Evolutionary conservation across 2,888 invertebrate genomes (phyloP), one percentile per base, ranked within the genome.

Genomic region (Brachypalpus laphriformis): DNA sequence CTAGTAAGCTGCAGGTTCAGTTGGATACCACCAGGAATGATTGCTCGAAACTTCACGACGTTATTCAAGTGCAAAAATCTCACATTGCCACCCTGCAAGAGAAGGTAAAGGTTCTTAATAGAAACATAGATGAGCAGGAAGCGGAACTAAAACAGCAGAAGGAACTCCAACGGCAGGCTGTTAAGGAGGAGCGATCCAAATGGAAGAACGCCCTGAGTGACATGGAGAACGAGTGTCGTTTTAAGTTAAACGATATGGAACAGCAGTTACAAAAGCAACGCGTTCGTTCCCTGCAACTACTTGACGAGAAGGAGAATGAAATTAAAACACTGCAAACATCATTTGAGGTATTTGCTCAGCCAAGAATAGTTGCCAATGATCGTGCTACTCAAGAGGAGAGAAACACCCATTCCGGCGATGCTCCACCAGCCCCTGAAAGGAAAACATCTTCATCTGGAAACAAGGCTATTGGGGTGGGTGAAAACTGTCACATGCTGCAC

Each of bases 251-350:
- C 9, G 93, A 93, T 45, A 90, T 96, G 68, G 96, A 97, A 89
- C 95, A 95, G 87, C 95, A 96, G 88, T 92, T 96, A 3, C 93
- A 94, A 54, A 95, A 95, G n/a, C 97, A 97, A 89, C 93, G 98
- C 0, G 96, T 96, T 68, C 93, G 97, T 40, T 97, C 97, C 37
- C 92, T 97, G 7, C 94, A 94, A 1, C 91, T 98, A 22, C 91
- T 98, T 37, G 95, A 96, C 14, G 97, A 98, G 88, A 96, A 97
- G 28, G 97, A 98, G 87, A 94, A 93, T 87, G 95, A 95, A 89
- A 94, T 96, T 8, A 92, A 94, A 45, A 93, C 94, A 0, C 88
- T 94, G 51, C 94, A 94, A 88, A 93, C 93, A 18, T 93, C 93
- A 0, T 93, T 94, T 81, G 93, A 93, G 80, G 91, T 93, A 18